Base-by-base conservation (phyloP, 2,888 invertebrate genomes). In the Sinopyrophorus schimmeli region DNA sequence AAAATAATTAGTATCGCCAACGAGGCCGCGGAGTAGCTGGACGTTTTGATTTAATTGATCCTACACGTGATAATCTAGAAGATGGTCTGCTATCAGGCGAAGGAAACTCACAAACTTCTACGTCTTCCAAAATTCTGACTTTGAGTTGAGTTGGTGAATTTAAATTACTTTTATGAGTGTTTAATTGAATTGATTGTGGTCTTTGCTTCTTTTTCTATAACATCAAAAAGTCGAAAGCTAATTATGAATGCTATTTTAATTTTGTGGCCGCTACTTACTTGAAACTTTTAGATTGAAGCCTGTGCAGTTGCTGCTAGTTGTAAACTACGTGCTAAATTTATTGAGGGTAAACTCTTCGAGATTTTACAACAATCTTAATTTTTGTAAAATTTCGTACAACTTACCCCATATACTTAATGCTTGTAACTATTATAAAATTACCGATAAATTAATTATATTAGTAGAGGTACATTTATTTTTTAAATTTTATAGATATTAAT, bases 1-100 rank as follows among this genome's bases (percentile, higher is more conserved):
- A 4, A 16, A 16, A 32, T 5, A 15, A 11, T 57, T 63, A 70
- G 53, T 60, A 66, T 57, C 61, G 60, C 71, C 71, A 71, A 16
- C 60, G 64, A 20, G 67, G 66, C 38, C 65, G 54, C 3, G 66
- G 64, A 26, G 61, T 61, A 30, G 59, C 56, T 1, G 41, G 44
- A 20, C 55, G 54, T 52, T 55, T 59, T 53, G 50, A 58, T 34
- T 48, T 53, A 43, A 62, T 57, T 2, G 66, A 67, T 16, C 58
- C 62, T 28, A 57, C 54, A 49, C 69, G 60, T 2, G 58, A 59
- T 17, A 64, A 54, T 40, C 61, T 60, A 3, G 66, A 65, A 0
- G 63, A 54, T 21, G 64, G 60, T 15, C 63, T 61, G 37, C 62
- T 62, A 9, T 58, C 43, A 1, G 44, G 34, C 3, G 50, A 32